Evolutionary conservation across 1,140 invertebrate genomes (phyloP).

Genomic region (Anoplophora glabripennis): DNA sequence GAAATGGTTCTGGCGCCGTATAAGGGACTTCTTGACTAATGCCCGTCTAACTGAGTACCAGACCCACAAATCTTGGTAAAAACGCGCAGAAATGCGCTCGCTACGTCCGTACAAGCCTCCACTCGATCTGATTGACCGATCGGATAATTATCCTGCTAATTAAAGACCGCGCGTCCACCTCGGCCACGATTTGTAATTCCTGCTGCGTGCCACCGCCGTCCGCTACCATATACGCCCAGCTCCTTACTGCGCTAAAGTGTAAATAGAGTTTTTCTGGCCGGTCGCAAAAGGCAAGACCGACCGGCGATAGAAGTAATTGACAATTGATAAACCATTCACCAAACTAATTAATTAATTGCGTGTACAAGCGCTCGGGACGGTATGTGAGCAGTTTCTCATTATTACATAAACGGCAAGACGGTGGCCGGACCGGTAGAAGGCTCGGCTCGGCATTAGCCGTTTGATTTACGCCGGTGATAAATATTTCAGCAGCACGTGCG

Average conservation of each 20-base stretch:
- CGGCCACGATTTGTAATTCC: slow-evolving; percentile 16
- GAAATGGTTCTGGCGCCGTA: too few species aligned
- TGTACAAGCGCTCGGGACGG: slow-evolving; percentile 24
- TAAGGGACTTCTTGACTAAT: too few species aligned
- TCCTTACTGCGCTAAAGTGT: slow-evolving; percentile 30
- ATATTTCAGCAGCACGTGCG: slow-evolving; percentile 15
- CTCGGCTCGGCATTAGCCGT: slow-evolving; percentile 7
- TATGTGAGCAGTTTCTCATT: slow-evolving; percentile 17
- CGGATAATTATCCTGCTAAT: slow-evolving; percentile 27
- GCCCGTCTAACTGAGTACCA: too few species aligned
- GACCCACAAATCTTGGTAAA: too few species aligned
- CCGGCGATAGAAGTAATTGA: slow-evolving; percentile 34
- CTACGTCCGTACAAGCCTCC: neutral
- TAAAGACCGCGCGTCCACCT: slow-evolving; percentile 10
- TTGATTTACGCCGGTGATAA: slow-evolving; percentile 17
- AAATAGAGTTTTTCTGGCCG: slow-evolving; percentile 34
- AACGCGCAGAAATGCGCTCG: too few species aligned
- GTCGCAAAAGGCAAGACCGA: slow-evolving; percentile 30
- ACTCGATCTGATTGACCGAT: slow-evolving; percentile 30
- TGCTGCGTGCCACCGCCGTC: slow-evolving; percentile 12
- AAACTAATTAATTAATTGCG: slow-evolving; percentile 39
- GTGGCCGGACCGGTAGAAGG: slow-evolving; percentile 5
- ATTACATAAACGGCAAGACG: slow-evolving; percentile 15
- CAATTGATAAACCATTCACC: slow-evolving; percentile 32
- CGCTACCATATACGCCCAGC: slow-evolving; percentile 22